These are phyloP conservation scores for Toxotes lorentzi DNA, from an alignment of 2,797 vertebrate genomes.

Conservation along the genomic window DNA sequence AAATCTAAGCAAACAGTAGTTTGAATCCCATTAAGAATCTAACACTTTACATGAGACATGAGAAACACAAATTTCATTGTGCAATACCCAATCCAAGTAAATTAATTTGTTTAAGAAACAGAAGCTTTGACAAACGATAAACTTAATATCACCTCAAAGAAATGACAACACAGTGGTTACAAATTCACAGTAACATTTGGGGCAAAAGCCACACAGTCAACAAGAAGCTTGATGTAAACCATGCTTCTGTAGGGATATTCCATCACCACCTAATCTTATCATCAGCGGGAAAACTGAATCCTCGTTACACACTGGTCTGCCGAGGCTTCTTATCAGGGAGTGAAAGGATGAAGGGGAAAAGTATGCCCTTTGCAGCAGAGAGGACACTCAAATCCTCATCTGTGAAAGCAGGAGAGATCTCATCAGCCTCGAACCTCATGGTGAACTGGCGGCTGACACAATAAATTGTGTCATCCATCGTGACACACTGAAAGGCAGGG, in stretches of 20 bases:
- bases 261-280: slow-evolving; percentile 64
- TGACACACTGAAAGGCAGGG: slow-evolving; percentile 87
- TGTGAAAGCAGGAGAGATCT: slow-evolving; percentile 89
- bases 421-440: slow-evolving; percentile 89
- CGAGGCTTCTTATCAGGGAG: slow-evolving; percentile 80
- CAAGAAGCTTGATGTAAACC: slow-evolving; percentile 51
- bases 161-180: slow-evolving; percentile 22
- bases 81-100: slow-evolving; percentile 6
- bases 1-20: slow-evolving; percentile 77
- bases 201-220: slow-evolving; percentile 33
- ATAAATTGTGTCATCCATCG: slow-evolving; percentile 85
- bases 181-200: slow-evolving; percentile 27
- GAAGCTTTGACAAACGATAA: slow-evolving; percentile 18
- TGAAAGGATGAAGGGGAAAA: slow-evolving; percentile 89
- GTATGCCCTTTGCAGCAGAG: slow-evolving; percentile 85
- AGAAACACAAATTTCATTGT: slow-evolving; percentile 60
- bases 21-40: slow-evolving; percentile 72
- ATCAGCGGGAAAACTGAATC: slow-evolving; percentile 58
- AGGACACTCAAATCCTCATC: slow-evolving; percentile 85
- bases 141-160: slow-evolving; percentile 23
- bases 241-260: slow-evolving; percentile 47
- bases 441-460: slow-evolving; percentile 88
- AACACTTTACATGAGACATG: slow-evolving; percentile 72
- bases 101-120: slow-evolving; percentile 28
- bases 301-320: slow-evolving; percentile 87